A percentile compares a stretch with the other conserved stretches of the same genome.
Evolutionary conservation across 1,140 invertebrate genomes (phyloP).

Genomic region (Drosophila ercepeae): DNA sequence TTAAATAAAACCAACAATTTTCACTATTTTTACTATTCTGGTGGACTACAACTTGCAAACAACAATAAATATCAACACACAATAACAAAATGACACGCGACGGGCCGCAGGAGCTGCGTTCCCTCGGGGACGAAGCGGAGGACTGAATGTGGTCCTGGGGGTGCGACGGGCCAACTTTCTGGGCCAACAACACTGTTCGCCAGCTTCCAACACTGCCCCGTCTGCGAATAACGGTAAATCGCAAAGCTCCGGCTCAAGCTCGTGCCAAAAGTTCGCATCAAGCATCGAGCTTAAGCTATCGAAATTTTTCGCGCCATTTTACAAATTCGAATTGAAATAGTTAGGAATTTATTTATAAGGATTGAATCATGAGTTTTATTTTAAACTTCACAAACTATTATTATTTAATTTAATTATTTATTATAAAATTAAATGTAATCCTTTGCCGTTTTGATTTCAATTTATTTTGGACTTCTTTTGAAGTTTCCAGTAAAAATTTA

Average conservation of each 20-base stretch:
- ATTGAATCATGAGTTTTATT: too few species aligned
- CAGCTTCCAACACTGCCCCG: not conserved
- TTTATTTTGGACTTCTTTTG: too few species aligned
- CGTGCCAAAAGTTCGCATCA: too few species aligned
- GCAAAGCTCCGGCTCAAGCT: not conserved
- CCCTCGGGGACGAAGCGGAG: not conserved
- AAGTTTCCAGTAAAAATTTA: too few species aligned
- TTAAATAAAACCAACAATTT: not conserved
- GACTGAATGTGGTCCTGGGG: not conserved
- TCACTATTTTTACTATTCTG: not conserved
- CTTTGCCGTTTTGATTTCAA: too few species aligned
- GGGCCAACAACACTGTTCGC: not conserved
- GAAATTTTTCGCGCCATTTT: not conserved
- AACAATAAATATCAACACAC: slow-evolving; percentile 4
- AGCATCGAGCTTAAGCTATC: not conserved
- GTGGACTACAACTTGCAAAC: not conserved
- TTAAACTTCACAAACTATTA: too few species aligned
- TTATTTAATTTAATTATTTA: too few species aligned
- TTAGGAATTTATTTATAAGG: too few species aligned
- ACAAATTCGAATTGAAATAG: too few species aligned
- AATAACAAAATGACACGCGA: not conserved
- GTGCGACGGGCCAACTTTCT: not conserved
- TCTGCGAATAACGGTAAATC: not conserved
- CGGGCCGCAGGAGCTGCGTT: not conserved
- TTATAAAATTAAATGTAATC: too few species aligned